Conservation (phyloP, 2,113 vertebrate genomes). For the Cynoglossus semilaevis region DNA sequence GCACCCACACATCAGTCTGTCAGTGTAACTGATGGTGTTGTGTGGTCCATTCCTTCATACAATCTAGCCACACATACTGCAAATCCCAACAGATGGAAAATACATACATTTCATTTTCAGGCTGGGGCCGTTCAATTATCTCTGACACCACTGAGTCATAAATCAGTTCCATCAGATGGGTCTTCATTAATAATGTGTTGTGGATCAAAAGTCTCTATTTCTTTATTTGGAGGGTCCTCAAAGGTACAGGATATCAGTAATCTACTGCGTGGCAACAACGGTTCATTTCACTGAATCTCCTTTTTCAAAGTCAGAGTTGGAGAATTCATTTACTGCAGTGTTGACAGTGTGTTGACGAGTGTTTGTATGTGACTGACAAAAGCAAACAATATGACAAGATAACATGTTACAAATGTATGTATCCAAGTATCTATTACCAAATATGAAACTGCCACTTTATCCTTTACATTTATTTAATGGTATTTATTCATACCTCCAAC, state of each 20-base stretch:
- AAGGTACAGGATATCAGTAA: neutral
- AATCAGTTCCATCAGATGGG: constrained; percentile 27
- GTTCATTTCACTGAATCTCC: too few species aligned
- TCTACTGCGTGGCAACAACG: neutral
- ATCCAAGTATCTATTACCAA: too few species aligned
- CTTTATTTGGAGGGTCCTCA: neutral
- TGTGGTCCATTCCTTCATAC: neutral
- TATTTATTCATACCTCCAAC: too few species aligned
- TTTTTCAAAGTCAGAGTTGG: too few species aligned
- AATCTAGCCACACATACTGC: constrained; percentile 7
- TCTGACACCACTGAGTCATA: constrained; percentile 2
- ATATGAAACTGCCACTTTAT: too few species aligned
- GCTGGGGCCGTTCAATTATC: constrained; percentile 24
- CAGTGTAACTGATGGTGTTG: constrained; percentile 21
- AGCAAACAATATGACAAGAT: too few species aligned
- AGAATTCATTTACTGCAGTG: too few species aligned
- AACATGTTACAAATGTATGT: too few species aligned
- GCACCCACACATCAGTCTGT: constrained; percentile 10
- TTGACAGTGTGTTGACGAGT: too few species aligned
- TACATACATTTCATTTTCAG: constrained; percentile 21
- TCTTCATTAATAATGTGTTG: constrained; percentile 4
- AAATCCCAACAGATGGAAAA: constrained; percentile 20
- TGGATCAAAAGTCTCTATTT: neutral
- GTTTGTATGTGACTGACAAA: too few species aligned
- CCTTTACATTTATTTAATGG: too few species aligned